Base-by-base conservation (phyloP, 1,140 invertebrate species). In the Kradibia gibbosae region DNA sequence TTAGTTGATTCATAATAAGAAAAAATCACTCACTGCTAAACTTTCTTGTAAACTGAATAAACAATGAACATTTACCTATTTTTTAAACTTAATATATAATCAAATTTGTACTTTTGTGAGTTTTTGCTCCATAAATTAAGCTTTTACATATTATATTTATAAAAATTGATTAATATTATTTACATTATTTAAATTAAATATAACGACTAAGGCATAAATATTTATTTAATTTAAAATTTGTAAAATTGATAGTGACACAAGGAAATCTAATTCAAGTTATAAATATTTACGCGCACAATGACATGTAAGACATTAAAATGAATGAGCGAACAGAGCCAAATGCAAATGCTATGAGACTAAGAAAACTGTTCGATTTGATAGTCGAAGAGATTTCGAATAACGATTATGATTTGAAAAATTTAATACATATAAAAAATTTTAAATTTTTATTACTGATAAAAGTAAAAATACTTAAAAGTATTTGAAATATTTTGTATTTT, bases 341-440 rank as follows among this genome's bases (percentile, higher is more conserved):
- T 67, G 10, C 60, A 65, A 53, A 65, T 15, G 28, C 34, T 39
- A n/a, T 67, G 22, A 39, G 34, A 67, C 62, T 67, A 67, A 67
- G 28, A 65, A 65, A 65, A 67, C 36, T n/a, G 34, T 67, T 67
- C 62, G 62, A 67, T 67, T 67, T 39, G 62, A 67, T 67, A 39
- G 34, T 39, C 34, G 34, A 42, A 20, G 42, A 65, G 42, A 31
- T 48, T 48, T 25, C 60, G 55, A 67, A n/a, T 39, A 67, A 39
- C 62, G 20, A 7, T n/a, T 67, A 39, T 39, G 62, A 67, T 67
- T 67, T 7, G 34, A 67, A 67, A 65, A 67, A 39, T 67, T 34
- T 22, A 67, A 39, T 67, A n/a, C 3, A 20, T 39, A 36, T 17
- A 67, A 39, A 5, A 17, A 34, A 36, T 36, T 65, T 65, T 2